Evolutionary conservation across 2,888 invertebrate genomes (phyloP).

Genomic region (Trachelus tabidus): DNA sequence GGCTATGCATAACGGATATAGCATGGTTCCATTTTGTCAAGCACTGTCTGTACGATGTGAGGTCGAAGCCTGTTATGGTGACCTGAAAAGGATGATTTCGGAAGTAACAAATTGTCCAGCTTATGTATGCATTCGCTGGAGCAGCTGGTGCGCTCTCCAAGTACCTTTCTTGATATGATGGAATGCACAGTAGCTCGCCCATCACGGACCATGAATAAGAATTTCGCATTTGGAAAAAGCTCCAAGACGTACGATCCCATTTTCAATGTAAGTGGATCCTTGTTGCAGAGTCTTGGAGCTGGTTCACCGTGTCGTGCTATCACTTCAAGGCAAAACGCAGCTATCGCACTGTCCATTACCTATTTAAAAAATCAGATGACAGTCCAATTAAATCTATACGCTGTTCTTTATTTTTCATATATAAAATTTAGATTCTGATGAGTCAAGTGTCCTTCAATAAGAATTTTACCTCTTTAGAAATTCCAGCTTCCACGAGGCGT

Average conservation of each 20-base stretch:
- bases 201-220: slow-evolving; percentile 97
- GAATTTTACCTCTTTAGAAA: slow-evolving; percentile 81
- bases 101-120: background rate
- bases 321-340: slow-evolving; percentile 96
- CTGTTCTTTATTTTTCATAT: background rate
- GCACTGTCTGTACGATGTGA: slow-evolving; percentile 93
- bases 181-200: slow-evolving; percentile 99
- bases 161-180: slow-evolving; percentile 93
- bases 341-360: slow-evolving; percentile 94
- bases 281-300: slow-evolving; percentile 96
- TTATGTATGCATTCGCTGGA: background rate
- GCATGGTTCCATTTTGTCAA: slow-evolving; percentile 97
- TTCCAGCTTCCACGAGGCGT: slow-evolving; percentile 92
- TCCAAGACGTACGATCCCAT: slow-evolving; percentile 95
- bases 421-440: background rate
- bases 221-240: slow-evolving; percentile 97
- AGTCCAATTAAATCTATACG: background rate
- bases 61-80: slow-evolving; percentile 93
- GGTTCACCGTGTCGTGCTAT: slow-evolving; percentile 96
- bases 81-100: slow-evolving; percentile 64
- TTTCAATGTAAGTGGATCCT: slow-evolving; percentile 97
- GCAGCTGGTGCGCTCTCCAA: background rate
- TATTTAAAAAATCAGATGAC: slow-evolving; percentile 37
- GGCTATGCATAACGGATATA: slow-evolving; percentile 92
- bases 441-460: slow-evolving; percentile 5